These are phyloP conservation scores for Caenorhabditis latens DNA, from an alignment of 1,140 invertebrate genomes.

Conservation along the genomic window DNA sequence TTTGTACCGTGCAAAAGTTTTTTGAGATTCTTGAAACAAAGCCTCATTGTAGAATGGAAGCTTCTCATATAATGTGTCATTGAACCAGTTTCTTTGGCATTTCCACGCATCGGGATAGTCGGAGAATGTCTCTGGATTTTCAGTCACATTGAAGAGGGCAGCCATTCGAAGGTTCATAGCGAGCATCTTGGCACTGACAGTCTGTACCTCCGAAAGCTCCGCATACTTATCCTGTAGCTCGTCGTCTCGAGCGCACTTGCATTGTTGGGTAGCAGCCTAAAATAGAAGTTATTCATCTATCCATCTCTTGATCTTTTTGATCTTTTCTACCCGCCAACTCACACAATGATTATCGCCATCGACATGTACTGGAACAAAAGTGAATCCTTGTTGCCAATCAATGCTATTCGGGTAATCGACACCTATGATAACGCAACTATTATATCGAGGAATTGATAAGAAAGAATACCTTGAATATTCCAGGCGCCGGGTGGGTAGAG, in stretches of 20 bases:
- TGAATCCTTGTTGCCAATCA: slow-evolving; percentile 33
- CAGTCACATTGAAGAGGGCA: not conserved
- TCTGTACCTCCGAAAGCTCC: slow-evolving; percentile 23
- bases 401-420: slow-evolving; percentile 33
- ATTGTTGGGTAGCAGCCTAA: not conserved
- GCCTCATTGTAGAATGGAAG: slow-evolving; percentile 23
- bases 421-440: not conserved
- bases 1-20: not conserved
- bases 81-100: slow-evolving; percentile 48
- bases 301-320: too few species aligned
- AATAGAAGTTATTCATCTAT: not conserved
- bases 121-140: not conserved
- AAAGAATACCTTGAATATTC: slow-evolving; percentile 39
- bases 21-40: not conserved
- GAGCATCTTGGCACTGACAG: not conserved
- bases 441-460: too few species aligned
- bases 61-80: not conserved
- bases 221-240: slow-evolving; percentile 13
- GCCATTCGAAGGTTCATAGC: not conserved
- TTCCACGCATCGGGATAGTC: slow-evolving; percentile 1
- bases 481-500: slow-evolving; percentile 19
- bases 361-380: slow-evolving; percentile 17
- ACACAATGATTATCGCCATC: not conserved
- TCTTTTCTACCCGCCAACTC: not conserved
- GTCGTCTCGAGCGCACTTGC: not conserved